Evolutionary conservation across 2,797 vertebrate genomes (phyloP).

Genomic region (Heliangelus exortis): DNA sequence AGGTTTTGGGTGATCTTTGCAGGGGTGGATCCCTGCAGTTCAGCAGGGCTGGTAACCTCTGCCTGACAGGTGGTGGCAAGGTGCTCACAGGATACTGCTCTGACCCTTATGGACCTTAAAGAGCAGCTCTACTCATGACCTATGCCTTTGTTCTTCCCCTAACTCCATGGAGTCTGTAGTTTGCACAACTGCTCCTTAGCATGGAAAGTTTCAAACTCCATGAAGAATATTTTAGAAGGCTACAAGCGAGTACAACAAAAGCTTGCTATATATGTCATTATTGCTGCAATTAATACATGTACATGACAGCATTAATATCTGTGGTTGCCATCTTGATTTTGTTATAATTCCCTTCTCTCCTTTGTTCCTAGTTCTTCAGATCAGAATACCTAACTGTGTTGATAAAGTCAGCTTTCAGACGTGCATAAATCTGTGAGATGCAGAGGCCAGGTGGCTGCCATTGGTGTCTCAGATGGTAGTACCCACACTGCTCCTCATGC

Average conservation of each 20-base stretch:
- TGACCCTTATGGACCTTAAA: background rate
- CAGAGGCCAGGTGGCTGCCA: background rate
- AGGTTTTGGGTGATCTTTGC: background rate
- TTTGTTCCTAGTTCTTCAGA: background rate
- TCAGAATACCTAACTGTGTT: background rate
- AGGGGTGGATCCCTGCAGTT: background rate
- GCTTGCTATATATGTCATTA: background rate
- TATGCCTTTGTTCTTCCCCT: background rate
- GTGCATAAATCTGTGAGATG: background rate
- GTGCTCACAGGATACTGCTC: background rate
- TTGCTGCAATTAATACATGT: background rate
- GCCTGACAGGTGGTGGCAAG: background rate
- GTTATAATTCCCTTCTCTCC: background rate
- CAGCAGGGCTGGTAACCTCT: background rate
- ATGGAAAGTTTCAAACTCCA: background rate
- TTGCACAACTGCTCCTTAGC: background rate
- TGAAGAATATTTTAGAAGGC: background rate
- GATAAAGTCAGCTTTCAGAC: background rate
- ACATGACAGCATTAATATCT: background rate
- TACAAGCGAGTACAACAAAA: background rate
- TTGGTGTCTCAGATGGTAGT: background rate
- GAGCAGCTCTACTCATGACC: background rate
- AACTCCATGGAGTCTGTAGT: background rate
- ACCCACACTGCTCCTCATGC: background rate
- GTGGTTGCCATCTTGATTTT: background rate